Base-by-base conservation (phyloP, 2,888 invertebrate genomes). In the Pterostichus niger region DNA sequence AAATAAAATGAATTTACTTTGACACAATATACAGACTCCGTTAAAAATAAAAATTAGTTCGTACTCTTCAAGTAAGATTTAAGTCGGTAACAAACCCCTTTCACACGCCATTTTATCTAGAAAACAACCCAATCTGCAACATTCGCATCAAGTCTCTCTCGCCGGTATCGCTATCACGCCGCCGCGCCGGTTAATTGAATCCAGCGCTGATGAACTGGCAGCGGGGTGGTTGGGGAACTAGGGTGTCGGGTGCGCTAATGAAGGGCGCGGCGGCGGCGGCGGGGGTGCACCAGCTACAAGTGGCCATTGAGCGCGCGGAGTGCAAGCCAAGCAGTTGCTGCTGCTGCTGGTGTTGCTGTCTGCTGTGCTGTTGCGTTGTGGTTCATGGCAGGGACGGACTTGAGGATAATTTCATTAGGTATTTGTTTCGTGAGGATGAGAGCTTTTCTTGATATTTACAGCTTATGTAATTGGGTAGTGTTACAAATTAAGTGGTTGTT, bases 271-370 rank as follows among this genome's bases (percentile, higher is more conserved):
- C 59, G 87, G 46, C 7, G 68, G 68, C 17, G 46, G 68, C 17
- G 68, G 11, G 64, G 40, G n/a, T n/a, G 64, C 59, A 17, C 10
- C 86, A 88, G 88, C 89, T 88, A 89, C 89, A 89, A 89, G 89
- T 89, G 88, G 89, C 87, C 86, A 88, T 89, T 88, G 88, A 89
- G 88, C 88, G 87, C 86, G 87, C 86, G 68, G 49, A 68, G 15
- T 88, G 88, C 88, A 88, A 87, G 87, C 86, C 87, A 86, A 87
- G 87, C 88, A 87, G 68, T 80, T 49, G 68, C 68, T 44, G 68
- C 40, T 44, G 64, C 64, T 64, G 40, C 35, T 40, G 40, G 35
- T 40, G 40, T 9, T 9, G 9, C 40, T 6, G 40, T 6, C 6
- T 40, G 40, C 40, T 40, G 40, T 9, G 40, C 9, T 40, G 40